A percentile compares a stretch with the other conserved stretches of the same genome.
phyloP scores from a whole-genome alignment of 2,888 invertebrate genomes.

The Corythucha ciliata region DNA sequence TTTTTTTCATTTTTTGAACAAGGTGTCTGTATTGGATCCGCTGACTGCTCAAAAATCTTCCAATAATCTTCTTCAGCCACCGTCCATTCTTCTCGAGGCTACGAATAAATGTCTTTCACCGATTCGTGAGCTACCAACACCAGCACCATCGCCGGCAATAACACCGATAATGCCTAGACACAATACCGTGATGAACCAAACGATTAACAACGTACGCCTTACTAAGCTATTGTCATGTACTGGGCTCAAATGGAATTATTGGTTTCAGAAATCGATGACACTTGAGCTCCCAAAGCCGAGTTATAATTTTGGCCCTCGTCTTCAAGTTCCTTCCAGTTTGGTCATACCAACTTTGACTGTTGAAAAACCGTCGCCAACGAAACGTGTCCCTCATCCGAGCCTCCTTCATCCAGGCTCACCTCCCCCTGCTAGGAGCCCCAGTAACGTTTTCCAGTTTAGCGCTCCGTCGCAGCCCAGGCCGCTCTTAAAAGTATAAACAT shows the following conservation, averaged over 20 bases:
- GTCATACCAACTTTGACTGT: conserved; percentile 56
- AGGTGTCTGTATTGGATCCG: conserved; percentile 57
- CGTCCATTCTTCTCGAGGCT: conserved; percentile 66
- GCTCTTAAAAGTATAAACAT: conserved; percentile 13
- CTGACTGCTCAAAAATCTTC: conserved; percentile 54
- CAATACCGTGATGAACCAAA: conserved; percentile 5
- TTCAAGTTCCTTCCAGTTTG: conserved; percentile 40
- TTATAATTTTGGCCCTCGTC: background rate
- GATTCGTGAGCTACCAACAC: conserved; percentile 49
- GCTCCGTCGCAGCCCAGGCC: conserved; percentile 16
- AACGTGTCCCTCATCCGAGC: conserved; percentile 39
- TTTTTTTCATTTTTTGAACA: conserved; percentile 40
- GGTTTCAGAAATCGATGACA: background rate
- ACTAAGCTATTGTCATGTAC: background rate
- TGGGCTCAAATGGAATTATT: background rate
- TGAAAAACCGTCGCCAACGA: conserved; percentile 54
- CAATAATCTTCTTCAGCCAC: conserved; percentile 56
- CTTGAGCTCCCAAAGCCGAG: background rate
- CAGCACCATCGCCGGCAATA: conserved; percentile 52
- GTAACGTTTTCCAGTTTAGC: conserved; percentile 10
- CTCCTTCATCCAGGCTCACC: conserved; percentile 49
- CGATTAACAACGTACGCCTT: conserved; percentile 1
- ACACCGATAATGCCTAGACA: conserved; percentile 51
- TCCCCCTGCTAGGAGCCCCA: conserved; percentile 43
- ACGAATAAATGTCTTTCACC: conserved; percentile 73